Evolutionary conservation across 2,797 vertebrate genomes (phyloP).

Genomic region (Zalophus californianus): DNA sequence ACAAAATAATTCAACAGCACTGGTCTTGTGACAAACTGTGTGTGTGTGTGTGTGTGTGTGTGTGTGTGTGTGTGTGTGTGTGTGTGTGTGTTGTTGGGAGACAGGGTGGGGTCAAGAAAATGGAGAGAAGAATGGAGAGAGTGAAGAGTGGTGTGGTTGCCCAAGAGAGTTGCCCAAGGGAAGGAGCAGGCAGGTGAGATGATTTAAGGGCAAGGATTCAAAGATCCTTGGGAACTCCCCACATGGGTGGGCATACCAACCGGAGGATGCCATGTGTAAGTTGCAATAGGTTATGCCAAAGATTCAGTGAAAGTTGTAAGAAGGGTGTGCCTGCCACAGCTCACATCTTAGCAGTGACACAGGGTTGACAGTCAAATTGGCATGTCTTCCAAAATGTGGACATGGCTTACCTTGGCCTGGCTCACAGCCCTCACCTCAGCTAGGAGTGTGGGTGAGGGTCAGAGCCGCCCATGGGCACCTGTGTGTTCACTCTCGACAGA

Average conservation of each 20-base stretch:
- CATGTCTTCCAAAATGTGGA: neutral
- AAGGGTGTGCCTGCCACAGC: neutral
- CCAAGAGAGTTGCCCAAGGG: neutral
- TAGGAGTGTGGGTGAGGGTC: neutral
- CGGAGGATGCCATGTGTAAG: neutral
- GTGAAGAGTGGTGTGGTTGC: neutral
- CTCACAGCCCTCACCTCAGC: neutral
- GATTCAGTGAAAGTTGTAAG: neutral
- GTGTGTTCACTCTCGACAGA: slow-evolving; percentile 60
- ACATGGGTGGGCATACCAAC: neutral
- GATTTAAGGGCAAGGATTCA: neutral
- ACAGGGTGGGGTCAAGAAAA: neutral
- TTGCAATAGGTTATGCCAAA: neutral
- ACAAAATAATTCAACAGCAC: neutral
- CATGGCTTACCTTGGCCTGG: slow-evolving; percentile 10
- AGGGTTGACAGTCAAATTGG: neutral
- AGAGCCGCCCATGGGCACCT: slow-evolving; percentile 40
- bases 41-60: neutral
- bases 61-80: neutral
- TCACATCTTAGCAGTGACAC: neutral
- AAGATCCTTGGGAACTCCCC: neutral
- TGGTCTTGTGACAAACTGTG: neutral
- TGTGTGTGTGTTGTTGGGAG: neutral
- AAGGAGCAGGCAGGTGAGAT: neutral
- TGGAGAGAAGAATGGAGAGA: neutral